These are phyloP conservation scores for Morone saxatilis DNA, from an alignment of 2,113 vertebrate species.

Conservation along the genomic window DNA sequence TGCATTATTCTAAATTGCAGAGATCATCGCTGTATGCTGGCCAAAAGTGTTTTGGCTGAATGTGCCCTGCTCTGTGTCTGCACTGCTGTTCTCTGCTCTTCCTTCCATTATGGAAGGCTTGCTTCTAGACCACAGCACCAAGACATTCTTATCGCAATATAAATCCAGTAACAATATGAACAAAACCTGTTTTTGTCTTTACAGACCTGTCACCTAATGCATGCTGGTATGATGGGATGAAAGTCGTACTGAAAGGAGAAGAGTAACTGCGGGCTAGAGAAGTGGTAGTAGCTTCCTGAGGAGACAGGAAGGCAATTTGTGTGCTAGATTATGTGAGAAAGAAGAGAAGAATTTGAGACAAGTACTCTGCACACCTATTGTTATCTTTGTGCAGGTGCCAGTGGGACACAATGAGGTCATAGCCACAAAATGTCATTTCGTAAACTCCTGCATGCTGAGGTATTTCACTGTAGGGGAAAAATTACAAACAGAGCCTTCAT, in stretches of 20 bases:
- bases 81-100: not conserved
- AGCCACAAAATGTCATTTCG: not conserved
- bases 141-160: slow-evolving; percentile 33
- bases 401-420: slow-evolving; percentile 20
- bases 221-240: slow-evolving; percentile 10
- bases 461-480: not conserved
- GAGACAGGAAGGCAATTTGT: slow-evolving; percentile 39
- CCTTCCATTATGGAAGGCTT: not conserved
- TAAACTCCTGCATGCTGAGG: slow-evolving; percentile 20
- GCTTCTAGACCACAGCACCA: slow-evolving; percentile 1
- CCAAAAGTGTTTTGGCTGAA: slow-evolving; percentile 1
- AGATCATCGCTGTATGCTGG: not conserved
- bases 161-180: slow-evolving; percentile 32
- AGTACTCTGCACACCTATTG: slow-evolving; percentile 29
- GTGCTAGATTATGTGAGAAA: slow-evolving; percentile 32
- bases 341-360: not conserved
- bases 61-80: not conserved
- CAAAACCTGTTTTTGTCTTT: not conserved
- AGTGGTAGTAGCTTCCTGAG: slow-evolving; percentile 27
- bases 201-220: slow-evolving; percentile 24
- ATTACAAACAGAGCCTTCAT: not conserved
- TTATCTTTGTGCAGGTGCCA: slow-evolving; percentile 24
- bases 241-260: not conserved
- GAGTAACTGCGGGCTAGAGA: slow-evolving; percentile 5
- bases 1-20: slow-evolving; percentile 16